A percentile compares a stretch with the other conserved stretches of the same genome.
phyloP scores from a whole-genome alignment of 92 coral and sea anemone genomes.

The Nematostella vectensis region DNA sequence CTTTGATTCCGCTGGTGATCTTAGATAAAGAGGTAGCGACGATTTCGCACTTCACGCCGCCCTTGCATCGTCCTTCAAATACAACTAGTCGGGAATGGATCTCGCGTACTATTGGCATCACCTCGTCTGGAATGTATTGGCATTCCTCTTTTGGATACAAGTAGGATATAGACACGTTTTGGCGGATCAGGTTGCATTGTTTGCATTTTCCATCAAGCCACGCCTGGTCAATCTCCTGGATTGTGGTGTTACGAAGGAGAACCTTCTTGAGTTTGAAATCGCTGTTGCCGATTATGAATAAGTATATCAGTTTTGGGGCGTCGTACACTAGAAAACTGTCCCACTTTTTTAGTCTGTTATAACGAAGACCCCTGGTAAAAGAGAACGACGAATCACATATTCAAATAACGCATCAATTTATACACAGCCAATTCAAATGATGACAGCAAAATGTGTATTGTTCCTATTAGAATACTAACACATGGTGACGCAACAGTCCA shows the following conservation, averaged over 20 bases:
- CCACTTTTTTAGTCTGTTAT: slow-evolving; percentile 18
- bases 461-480: too few species aligned
- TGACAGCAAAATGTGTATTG: too few species aligned
- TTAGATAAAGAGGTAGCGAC: not conserved
- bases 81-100: not conserved
- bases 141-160: not conserved
- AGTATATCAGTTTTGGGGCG: not conserved
- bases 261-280: not conserved
- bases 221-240: not conserved
- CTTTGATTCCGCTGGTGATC: not conserved
- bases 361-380: slow-evolving; percentile 17
- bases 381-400: not conserved
- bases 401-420: too few species aligned
- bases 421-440: too few species aligned
- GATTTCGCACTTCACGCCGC: slow-evolving; percentile 2
- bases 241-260: slow-evolving; percentile 5
- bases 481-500: too few species aligned
- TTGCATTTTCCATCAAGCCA: slow-evolving; percentile 1
- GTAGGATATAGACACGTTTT: not conserved
- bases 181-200: not conserved
- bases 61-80: slow-evolving; percentile 7
- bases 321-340: slow-evolving; percentile 1
- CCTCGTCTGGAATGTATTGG: slow-evolving; percentile 6
- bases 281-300: slow-evolving; percentile 12
- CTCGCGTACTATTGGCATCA: not conserved